Percentiles rank a stretch among this genome's conserved stretches.
phyloP scores from a whole-genome alignment of 2,888 invertebrate species.

The Caenorhabditis macrosperma region DNA sequence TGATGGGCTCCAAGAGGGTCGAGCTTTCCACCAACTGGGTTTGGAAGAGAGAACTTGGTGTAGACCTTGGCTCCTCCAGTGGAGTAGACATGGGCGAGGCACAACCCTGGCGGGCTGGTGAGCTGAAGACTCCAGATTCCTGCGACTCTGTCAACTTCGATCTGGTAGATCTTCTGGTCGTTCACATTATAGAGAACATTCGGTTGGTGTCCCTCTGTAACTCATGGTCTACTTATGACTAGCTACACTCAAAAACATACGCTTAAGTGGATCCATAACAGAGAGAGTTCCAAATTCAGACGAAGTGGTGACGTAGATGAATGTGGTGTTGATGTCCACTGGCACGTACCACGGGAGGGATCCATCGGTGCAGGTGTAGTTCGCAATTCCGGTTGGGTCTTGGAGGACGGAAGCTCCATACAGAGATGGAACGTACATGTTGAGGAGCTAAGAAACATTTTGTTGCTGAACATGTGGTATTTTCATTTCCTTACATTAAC shows the following conservation, averaged over 20 bases:
- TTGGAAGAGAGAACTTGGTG: conserved; percentile 59
- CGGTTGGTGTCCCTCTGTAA: conserved; percentile 25
- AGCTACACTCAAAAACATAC: too few species aligned
- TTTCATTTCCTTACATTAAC: conserved; percentile 19
- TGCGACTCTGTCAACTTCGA: conserved; percentile 53
- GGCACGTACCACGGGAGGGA: conserved; percentile 56
- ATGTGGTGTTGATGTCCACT: conserved; percentile 65
- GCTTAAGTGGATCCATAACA: conserved; percentile 52
- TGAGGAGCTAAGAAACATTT: conserved; percentile 43
- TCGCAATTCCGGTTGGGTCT: conserved; percentile 64
- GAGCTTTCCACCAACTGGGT: conserved; percentile 35
- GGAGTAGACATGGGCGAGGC: conserved; percentile 69
- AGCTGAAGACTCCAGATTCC: conserved; percentile 59
- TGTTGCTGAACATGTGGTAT: background rate
- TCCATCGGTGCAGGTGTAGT: conserved; percentile 55
- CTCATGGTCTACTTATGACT: background rate
- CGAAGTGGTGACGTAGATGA: conserved; percentile 63
- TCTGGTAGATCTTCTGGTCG: conserved; percentile 58
- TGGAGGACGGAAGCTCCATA: conserved; percentile 61
- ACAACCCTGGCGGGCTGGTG: conserved; percentile 52
- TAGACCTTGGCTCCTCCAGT: conserved; percentile 68
- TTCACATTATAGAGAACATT: conserved; percentile 43
- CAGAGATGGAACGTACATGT: conserved; percentile 63
- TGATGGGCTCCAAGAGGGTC: conserved; percentile 64
- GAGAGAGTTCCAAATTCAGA: conserved; percentile 56